Base-by-base conservation (phyloP, 2,113 vertebrate species). In the Rhinichthys klamathensis region DNA sequence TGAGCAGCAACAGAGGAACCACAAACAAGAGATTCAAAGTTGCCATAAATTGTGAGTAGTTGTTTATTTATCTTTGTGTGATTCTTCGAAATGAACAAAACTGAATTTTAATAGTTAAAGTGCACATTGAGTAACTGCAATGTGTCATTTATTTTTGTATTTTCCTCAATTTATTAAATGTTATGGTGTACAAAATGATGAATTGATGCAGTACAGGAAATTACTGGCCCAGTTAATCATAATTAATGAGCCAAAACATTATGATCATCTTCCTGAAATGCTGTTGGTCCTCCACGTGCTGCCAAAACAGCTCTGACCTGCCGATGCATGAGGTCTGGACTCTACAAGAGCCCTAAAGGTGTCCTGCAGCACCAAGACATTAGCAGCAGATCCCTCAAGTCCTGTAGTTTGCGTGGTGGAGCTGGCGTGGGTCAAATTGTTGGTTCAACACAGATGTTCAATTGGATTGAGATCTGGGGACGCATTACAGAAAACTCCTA, bases 21-120 rank as follows among this genome's bases (percentile, higher is more conserved):
- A 18, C 63, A 67, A 67, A 67, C 63, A 67, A 67, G 63, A 67
- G 30, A 67, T 67, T 67, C 63, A 67, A 67, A 18, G 7, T 67
- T 9, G 27, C 16, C 3, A 32, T 67, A 35, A 67, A 32, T 67
- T 9, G 63, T 67, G 63, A 67, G 63, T 67, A 35, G 30, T 16
- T 38, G 60, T 67, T 32, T 7, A 8, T 16, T 65, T 27, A 65
- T 30, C 13, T 65, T 65, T 27, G n/a, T 61, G 60, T 6, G 13
- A 65, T 30, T 12, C 54, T 23, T 8, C 2, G 54, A 56, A 56
- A 56, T 18, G 54, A 56, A 21, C 54, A n/a, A 1, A 27, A 61
- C 60, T 27, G 12, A 5, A 5, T 61, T 61, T 61, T 13, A 63
- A 13, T 63, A 51, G 49, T 51, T 51, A 51, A 13, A 41, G 13